These are phyloP conservation scores for Campylomormyrus numenius DNA, from an alignment of 2,113 vertebrate genomes.

Conservation along the genomic window DNA sequence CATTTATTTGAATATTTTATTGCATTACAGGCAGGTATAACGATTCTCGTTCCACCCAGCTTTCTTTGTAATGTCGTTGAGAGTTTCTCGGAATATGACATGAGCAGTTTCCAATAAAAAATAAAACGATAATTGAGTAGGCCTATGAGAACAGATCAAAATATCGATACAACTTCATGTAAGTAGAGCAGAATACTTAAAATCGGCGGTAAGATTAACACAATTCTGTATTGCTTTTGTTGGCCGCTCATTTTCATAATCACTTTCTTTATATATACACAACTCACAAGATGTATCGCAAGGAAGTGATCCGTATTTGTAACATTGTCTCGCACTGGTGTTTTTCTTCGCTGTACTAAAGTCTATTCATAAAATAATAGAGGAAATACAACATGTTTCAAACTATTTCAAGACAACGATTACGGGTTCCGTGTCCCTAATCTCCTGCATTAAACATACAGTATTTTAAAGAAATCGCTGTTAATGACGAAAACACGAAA, in stretches of 20 bases:
- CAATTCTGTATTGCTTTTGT: not conserved
- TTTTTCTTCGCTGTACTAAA: not conserved
- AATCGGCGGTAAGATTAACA: not conserved
- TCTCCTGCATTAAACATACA: not conserved
- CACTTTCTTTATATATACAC: not conserved
- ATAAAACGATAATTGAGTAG: not conserved
- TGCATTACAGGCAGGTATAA: not conserved
- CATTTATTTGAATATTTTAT: not conserved
- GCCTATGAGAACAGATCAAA: not conserved
- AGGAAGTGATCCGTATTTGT: not conserved
- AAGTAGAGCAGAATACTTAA: not conserved
- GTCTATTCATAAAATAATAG: not conserved
- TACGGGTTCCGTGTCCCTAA: not conserved
- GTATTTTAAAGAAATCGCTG: not conserved
- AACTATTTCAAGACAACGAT: not conserved
- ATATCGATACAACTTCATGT: not conserved
- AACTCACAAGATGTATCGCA: not conserved
- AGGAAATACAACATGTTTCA: not conserved
- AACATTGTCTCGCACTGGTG: not conserved
- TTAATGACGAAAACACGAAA: not conserved
- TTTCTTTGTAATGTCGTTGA: not conserved
- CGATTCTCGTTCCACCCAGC: not conserved
- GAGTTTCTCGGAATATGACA: not conserved
- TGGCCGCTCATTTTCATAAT: not conserved
- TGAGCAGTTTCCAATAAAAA: not conserved